Evolutionary conservation across 2,888 invertebrate genomes (phyloP).

Genomic region (Uropetala carovei): DNA sequence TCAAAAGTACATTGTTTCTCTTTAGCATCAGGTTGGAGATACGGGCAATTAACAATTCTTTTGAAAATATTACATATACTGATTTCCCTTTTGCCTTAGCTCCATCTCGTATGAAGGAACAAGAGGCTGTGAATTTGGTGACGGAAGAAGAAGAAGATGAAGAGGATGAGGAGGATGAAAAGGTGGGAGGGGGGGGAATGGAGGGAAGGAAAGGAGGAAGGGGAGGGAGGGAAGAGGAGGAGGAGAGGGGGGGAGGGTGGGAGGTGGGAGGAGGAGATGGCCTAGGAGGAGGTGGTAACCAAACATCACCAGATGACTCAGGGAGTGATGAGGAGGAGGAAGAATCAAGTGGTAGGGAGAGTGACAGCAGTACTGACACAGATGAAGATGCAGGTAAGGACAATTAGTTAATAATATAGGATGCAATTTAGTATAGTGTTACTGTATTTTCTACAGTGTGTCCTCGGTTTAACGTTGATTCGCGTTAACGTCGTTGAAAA

Average conservation of each 20-base stretch:
- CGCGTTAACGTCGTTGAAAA: too few species aligned
- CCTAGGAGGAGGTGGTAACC: conserved; percentile 71
- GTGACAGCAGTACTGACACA: conserved; percentile 67
- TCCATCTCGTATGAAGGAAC: conserved; percentile 66
- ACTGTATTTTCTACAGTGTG: neutral
- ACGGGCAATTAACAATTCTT: too few species aligned
- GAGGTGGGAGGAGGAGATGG: conserved; percentile 69
- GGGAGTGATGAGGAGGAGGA: conserved; percentile 71
- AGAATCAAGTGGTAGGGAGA: conserved; percentile 74
- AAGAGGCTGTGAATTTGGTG: conserved; percentile 68
- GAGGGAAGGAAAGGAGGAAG: neutral
- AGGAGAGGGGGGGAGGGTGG: conserved; percentile 66
- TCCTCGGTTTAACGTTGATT: too few species aligned
- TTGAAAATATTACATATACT: too few species aligned
- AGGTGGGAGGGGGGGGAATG: neutral
- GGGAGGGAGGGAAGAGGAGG: conserved; percentile 65
- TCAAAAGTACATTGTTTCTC: too few species aligned
- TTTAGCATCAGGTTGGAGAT: too few species aligned
- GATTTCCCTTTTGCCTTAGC: neutral
- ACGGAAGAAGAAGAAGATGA: conserved; percentile 69
- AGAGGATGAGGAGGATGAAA: conserved; percentile 41
- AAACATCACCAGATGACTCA: conserved; percentile 73
- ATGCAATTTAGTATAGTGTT: neutral
- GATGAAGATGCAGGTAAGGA: conserved; percentile 67
- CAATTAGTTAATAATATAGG: neutral